Percentiles rank a stretch among this genome's conserved stretches.
Evolutionary conservation across 2,797 vertebrate genomes (phyloP).

Genomic region (Peromyscus aztecus): DNA sequence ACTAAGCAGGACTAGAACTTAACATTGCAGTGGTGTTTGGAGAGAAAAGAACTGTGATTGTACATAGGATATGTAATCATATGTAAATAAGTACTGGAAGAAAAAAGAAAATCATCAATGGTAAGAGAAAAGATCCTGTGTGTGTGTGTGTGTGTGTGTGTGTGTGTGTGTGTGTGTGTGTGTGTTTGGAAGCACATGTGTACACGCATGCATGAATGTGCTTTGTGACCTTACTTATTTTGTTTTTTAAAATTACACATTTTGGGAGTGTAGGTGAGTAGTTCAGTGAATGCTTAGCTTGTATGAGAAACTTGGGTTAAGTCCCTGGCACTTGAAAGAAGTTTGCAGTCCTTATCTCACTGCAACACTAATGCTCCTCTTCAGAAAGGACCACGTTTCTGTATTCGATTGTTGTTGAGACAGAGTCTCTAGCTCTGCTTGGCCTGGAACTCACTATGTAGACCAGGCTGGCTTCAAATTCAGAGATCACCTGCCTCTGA

Average conservation of each 20-base stretch:
- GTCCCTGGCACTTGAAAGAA: too few species aligned
- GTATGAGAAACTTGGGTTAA: neutral
- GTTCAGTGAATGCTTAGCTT: neutral
- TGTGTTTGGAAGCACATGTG: neutral
- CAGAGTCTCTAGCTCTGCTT: neutral
- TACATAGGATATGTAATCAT: neutral
- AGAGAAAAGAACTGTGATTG: neutral
- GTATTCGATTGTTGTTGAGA: neutral
- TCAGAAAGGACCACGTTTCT: neutral
- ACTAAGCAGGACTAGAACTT: neutral
- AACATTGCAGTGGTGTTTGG: constrained; percentile 11
- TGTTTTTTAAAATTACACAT: neutral
- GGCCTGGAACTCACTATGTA: neutral
- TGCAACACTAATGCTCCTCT: neutral
- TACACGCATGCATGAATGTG: too few species aligned
- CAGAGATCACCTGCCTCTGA: neutral
- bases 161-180: too few species aligned
- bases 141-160: neutral
- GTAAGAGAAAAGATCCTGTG: neutral
- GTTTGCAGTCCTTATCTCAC: neutral
- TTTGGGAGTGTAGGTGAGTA: neutral
- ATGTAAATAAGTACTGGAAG: constrained; percentile 2
- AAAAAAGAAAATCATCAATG: neutral
- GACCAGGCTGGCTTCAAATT: neutral
- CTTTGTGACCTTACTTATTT: neutral